Evolutionary conservation across 92 coral and sea anemone species (phyloP), one percentile per base, ranked within the genome.

Genomic region (Actinostola sp.): DNA sequence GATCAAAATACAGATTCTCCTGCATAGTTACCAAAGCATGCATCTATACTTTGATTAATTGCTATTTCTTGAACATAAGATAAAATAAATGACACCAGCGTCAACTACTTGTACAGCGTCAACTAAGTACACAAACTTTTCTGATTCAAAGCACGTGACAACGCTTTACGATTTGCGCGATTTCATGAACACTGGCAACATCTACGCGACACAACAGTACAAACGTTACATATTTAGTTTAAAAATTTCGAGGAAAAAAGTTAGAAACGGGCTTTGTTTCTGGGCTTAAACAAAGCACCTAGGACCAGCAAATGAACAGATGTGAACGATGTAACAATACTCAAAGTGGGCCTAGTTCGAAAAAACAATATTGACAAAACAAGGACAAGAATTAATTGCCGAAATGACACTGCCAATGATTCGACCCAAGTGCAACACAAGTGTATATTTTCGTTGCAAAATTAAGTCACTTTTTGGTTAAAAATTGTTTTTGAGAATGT

Each of bases 291-390:
- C 8, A 30, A 61, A 2, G 23, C 19, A 61, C 30, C 13, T 1
- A 17, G 8, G 16, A 61, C 28, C 9, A 1, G 19, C 31, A 25
- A 13, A 34, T 2, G 27, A 16, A n/a, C 0, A 61, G 42, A 59
- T 30, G 15, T 59, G 41, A 32, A 31, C 34, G 19, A 26, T 61
- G 46, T 61, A 3, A 33, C 19, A 30, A 24, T 20, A 10, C 8
- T 23, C 16, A 17, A 34, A 61, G 30, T 17, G 30, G 38, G 25
- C 30, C 21, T 33, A 61, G 31, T 33, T 13, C 23, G 17, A 16
- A 17, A 44, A 61, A 61, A 11, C 30, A 61, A 61, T 35, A 61
- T 35, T 61, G 66, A 35, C 66, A 61, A 9, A 59, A 13, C 35
- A 29, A 39, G 31, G 23, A 59, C 3, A 39, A 32, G 20, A 59